phyloP scores from a whole-genome alignment of 2,797 vertebrate genomes.

The Microcaecilia unicolor region DNA sequence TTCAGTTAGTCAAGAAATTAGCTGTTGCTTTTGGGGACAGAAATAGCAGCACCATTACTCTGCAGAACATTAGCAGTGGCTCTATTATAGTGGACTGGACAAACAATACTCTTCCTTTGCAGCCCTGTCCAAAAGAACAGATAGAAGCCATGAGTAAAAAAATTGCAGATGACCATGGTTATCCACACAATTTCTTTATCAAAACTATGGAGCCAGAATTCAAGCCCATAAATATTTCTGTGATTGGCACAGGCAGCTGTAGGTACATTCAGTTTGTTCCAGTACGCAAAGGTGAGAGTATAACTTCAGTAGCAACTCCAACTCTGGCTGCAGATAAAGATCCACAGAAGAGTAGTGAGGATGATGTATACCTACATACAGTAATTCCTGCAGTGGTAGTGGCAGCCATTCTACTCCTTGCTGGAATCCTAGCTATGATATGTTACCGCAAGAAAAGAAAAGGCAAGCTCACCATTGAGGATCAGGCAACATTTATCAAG shows the following conservation, averaged over 20 bases:
- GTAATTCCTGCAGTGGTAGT: constrained; percentile 94
- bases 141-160: constrained; percentile 65
- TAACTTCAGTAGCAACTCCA: constrained; percentile 29
- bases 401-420: constrained; percentile 84
- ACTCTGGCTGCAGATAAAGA: constrained; percentile 60
- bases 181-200: constrained; percentile 54
- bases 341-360: constrained; percentile 78
- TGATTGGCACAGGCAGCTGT: constrained; percentile 75
- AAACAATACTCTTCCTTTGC: constrained; percentile 79
- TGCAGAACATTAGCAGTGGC: constrained; percentile 79
- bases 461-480: constrained; percentile 93
- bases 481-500: constrained; percentile 97
- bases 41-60: constrained; percentile 83
- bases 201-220: constrained; percentile 79
- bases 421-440: constrained; percentile 92
- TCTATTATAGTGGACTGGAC: constrained; percentile 92
- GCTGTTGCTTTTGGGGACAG: constrained; percentile 79
- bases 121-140: constrained; percentile 84
- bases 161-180: constrained; percentile 64
- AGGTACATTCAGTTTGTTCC: constrained; percentile 74
- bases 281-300: constrained; percentile 26
- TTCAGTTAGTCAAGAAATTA: constrained; percentile 83
- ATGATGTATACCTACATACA: constrained; percentile 90
- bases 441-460: constrained; percentile 96
- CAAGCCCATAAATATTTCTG: constrained; percentile 61